These are phyloP conservation scores for Phataginus tetradactyla DNA, from an alignment of 2,797 vertebrate genomes.

Conservation along the genomic window DNA sequence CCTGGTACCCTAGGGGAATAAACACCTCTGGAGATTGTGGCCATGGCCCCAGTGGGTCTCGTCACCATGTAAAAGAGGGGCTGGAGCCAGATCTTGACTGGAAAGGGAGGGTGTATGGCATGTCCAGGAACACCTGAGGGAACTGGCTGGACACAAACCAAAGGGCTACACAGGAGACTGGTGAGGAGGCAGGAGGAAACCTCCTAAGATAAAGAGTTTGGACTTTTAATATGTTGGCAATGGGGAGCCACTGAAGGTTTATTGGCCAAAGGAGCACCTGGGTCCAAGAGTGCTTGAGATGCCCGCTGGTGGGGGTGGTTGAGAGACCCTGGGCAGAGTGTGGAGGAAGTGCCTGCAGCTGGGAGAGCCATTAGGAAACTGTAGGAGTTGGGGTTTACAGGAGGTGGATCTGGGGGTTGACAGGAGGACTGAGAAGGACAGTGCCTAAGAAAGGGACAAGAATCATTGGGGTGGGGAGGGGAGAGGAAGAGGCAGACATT, in stretches of 20 bases:
- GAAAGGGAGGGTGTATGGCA: neutral
- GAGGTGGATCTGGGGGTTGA: too few relatives aligned
- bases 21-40: neutral
- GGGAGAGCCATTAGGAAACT: neutral
- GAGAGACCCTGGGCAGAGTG: neutral
- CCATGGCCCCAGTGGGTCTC: rapidly evolving
- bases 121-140: neutral
- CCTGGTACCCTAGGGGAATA: neutral
- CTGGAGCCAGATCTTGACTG: neutral
- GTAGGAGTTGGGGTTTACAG: neutral
- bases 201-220: slow-evolving; percentile 38
- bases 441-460: neutral
- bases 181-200: rapidly evolving
- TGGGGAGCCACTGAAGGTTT: neutral
- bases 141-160: neutral
- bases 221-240: slow-evolving; percentile 44
- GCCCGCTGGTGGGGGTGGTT: too few relatives aligned
- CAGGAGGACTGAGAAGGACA: neutral
- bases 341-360: rapidly evolving
- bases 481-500: neutral
- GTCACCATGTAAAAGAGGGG: neutral
- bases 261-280: neutral
- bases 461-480: neutral
- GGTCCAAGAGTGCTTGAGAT: too few relatives aligned
- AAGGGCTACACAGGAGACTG: neutral